These are phyloP conservation scores for Drosophila pullipes DNA, from an alignment of 2,888 invertebrate genomes.

Conservation along the genomic window DNA sequence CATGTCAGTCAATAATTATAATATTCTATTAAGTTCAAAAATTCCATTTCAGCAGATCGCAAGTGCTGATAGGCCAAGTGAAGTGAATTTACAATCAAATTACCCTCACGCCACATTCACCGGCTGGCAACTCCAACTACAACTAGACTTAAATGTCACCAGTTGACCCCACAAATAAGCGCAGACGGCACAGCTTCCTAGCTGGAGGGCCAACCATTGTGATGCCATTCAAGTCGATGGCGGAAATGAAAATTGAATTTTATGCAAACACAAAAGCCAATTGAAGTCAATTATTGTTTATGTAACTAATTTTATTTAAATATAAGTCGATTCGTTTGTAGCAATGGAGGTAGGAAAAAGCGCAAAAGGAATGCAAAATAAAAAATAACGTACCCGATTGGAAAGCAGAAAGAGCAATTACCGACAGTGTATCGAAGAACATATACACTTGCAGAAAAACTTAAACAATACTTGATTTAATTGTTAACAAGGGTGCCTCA, in stretches of 20 bases:
- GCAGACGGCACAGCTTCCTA: conserved; percentile 16
- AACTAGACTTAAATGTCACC: conserved; percentile 2
- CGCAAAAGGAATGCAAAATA: conserved; percentile 7
- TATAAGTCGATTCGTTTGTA: conserved; percentile 62
- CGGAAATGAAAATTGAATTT: conserved; percentile 77
- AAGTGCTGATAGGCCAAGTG: background rate
- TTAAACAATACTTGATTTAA: background rate
- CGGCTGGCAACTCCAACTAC: background rate
- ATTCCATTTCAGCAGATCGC: background rate
- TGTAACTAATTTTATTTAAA: conserved; percentile 81
- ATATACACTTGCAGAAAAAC: conserved; percentile 3
- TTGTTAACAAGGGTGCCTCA: background rate
- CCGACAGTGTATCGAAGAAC: background rate
- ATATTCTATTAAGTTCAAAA: background rate
- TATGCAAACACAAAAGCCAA: conserved; percentile 79
- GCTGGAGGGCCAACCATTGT: conserved; percentile 43
- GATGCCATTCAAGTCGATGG: conserved; percentile 52
- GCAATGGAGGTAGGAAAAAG: conserved; percentile 4
- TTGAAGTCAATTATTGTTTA: conserved; percentile 81
- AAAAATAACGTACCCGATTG: background rate
- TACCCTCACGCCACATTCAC: conserved; percentile 13
- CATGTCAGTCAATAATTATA: background rate
- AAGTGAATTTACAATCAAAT: background rate
- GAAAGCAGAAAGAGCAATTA: conserved; percentile 6
- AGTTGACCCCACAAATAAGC: conserved; percentile 37